Evolutionary conservation across 1,140 invertebrate genomes (phyloP).

Genomic region (Zaprionus africanus): DNA sequence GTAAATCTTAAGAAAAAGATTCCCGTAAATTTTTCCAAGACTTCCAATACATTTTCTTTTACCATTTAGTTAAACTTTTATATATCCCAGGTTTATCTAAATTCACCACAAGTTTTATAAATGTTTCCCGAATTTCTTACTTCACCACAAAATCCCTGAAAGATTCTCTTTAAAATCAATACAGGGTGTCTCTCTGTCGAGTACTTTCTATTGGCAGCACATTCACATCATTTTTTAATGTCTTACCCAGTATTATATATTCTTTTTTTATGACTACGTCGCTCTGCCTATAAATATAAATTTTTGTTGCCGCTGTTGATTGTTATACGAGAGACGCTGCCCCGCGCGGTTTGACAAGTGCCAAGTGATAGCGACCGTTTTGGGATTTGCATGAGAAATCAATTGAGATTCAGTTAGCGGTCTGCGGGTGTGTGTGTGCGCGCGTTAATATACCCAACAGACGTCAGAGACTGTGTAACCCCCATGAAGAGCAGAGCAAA

Average conservation of each 20-base stretch:
- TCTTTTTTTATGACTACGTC: constrained; percentile 64
- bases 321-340: constrained; percentile 60
- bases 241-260: constrained; percentile 36
- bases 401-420: constrained; percentile 56
- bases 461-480: neutral
- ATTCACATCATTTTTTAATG: constrained; percentile 32
- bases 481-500: constrained; percentile 50
- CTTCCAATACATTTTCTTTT: neutral
- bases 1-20: neutral
- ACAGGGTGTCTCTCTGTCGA: neutral
- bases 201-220: constrained; percentile 2
- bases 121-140: neutral
- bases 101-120: neutral
- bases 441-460: constrained; percentile 14
- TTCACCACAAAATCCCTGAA: neutral
- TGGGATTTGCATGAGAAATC: constrained; percentile 48
- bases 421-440: constrained; percentile 31
- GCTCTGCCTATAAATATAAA: constrained; percentile 65
- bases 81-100: neutral
- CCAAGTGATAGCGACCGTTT: constrained; percentile 47
- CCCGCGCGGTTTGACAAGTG: constrained; percentile 45
- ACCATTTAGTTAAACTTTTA: neutral
- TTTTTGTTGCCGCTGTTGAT: constrained; percentile 62
- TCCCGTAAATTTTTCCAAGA: neutral
- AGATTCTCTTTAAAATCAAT: neutral